Conservation (phyloP, 1,140 invertebrate species). For the Sycophaga agraensis region DNA sequence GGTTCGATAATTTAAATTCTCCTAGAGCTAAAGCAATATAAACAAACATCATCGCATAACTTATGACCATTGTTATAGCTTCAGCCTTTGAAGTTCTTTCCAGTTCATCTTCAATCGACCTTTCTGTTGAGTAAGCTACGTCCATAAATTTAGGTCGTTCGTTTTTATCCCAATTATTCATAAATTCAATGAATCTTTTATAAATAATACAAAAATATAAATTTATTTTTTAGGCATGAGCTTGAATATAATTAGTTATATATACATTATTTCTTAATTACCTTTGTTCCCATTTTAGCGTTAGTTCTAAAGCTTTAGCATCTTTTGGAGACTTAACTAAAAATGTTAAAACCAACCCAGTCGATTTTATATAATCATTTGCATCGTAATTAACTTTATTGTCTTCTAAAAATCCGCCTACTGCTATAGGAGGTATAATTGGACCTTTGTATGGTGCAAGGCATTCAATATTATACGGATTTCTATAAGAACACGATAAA, state of each 20-base stretch:
- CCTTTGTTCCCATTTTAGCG: conserved; percentile 86
- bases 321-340: conserved; percentile 86
- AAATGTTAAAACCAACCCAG: conserved; percentile 85
- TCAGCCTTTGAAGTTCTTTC: conserved; percentile 88
- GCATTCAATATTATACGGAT: conserved; percentile 75
- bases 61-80: conserved; percentile 88
- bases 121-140: conserved; percentile 86
- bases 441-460: conserved; percentile 87
- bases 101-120: conserved; percentile 95
- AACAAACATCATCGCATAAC: conserved; percentile 96
- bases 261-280: conserved; percentile 44
- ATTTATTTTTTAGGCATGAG: background rate
- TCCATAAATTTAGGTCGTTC: conserved; percentile 77
- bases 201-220: too few relatives aligned
- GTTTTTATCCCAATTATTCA: conserved; percentile 77
- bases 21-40: conserved; percentile 94
- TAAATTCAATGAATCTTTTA: conserved; percentile 79
- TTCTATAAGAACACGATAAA: conserved; percentile 59
- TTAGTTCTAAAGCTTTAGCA: conserved; percentile 67
- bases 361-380: conserved; percentile 76
- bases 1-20: conserved; percentile 68
- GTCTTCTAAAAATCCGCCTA: conserved; percentile 79
- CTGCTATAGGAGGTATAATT: conserved; percentile 83
- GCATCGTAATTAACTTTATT: conserved; percentile 53
- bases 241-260: background rate